Conservation (phyloP, 37 sponge, comb jelly and placozoan genomes). For the Mnemiopsis leidyi region DNA sequence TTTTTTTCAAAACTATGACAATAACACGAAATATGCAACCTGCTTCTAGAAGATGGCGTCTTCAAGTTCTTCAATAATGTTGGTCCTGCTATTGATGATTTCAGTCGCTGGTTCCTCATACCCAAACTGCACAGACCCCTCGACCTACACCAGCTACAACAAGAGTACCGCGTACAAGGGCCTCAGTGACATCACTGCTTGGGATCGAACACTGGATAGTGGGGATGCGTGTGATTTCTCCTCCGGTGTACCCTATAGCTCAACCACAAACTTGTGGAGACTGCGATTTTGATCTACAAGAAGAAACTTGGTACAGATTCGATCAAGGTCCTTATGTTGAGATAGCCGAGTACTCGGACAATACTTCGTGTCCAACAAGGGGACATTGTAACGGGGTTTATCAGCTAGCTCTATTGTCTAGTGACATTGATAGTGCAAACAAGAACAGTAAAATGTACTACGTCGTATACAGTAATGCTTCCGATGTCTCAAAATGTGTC, state of each 20-base stretch:
- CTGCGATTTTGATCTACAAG: slow-evolving; percentile 1
- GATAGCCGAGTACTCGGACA: not conserved
- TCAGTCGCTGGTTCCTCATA: not conserved
- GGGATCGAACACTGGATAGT: not conserved
- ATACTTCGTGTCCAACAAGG: not conserved
- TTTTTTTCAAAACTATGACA: no score
- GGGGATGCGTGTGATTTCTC: not conserved
- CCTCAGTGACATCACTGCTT: not conserved
- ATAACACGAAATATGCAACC: no score
- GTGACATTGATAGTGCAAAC: not conserved
- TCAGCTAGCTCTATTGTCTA: not conserved
- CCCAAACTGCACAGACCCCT: slow-evolving; percentile 48
- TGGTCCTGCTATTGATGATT: no score
- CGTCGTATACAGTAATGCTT: not conserved
- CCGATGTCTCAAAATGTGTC: not conserved
- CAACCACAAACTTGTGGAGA: slow-evolving; percentile 15
- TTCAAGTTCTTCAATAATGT: no score
- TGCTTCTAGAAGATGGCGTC: no score
- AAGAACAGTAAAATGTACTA: not conserved
- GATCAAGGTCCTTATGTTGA: not conserved
- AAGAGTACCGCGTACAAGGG: slow-evolving; percentile 21
- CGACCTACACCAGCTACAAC: not conserved
- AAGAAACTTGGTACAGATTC: slow-evolving; percentile 11
- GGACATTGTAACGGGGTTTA: not conserved
- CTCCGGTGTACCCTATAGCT: not conserved